phyloP scores from a whole-genome alignment of 2,888 invertebrate genomes.

The Epirrhoe tristata region DNA sequence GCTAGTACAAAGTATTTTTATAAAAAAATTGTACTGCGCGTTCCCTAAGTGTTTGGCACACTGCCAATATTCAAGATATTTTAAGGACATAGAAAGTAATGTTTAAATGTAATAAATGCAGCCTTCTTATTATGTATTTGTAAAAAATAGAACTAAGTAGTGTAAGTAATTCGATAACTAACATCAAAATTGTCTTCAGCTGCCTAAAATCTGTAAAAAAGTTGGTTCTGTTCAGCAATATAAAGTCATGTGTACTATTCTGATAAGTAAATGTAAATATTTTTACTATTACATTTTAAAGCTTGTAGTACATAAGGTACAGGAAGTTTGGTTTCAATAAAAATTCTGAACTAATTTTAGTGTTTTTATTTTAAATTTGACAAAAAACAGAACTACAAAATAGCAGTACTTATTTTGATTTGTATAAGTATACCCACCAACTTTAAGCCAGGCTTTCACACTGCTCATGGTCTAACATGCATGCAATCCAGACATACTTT shows the following conservation, averaged over 20 bases:
- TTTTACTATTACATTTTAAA: constrained; percentile 52
- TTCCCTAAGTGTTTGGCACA: neutral
- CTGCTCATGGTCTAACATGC: no score
- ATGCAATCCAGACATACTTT: no score
- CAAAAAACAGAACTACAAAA: constrained; percentile 6
- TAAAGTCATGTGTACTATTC: constrained; percentile 30
- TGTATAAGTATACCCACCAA: no score
- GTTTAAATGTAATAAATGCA: constrained; percentile 3
- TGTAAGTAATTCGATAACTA: neutral
- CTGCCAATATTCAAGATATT: neutral
- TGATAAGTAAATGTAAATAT: constrained; percentile 55
- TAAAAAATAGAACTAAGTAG: constrained; percentile 11
- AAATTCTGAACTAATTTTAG: constrained; percentile 50
- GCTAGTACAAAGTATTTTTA: constrained; percentile 14
- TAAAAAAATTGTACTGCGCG: constrained; percentile 5
- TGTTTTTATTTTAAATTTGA: constrained; percentile 20
- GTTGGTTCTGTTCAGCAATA: constrained; percentile 23
- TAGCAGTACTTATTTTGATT: no score
- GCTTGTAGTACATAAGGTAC: constrained; percentile 59
- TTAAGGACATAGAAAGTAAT: neutral
- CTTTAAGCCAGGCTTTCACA: no score
- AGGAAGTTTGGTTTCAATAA: constrained; percentile 70
- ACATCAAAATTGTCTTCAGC: constrained; percentile 3
- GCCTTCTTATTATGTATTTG: neutral
- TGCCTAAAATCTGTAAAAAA: neutral